phyloP scores from a whole-genome alignment of 2,113 vertebrate genomes.

The Diadophis punctatus region DNA sequence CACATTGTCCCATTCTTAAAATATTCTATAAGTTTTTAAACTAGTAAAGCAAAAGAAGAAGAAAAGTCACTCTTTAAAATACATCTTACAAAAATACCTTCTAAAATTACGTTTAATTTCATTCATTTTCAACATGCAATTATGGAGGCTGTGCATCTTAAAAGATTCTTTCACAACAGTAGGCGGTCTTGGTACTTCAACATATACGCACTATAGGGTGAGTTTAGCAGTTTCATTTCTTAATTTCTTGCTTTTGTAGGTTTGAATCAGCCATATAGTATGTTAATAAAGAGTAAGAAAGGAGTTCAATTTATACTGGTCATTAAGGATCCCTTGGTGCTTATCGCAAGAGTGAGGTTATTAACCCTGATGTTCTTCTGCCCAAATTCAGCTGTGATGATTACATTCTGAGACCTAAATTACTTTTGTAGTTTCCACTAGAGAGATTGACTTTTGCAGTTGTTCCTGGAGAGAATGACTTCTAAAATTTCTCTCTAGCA shows the following conservation, averaged over 20 bases:
- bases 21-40: neutral
- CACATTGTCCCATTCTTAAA: neutral
- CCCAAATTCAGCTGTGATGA: slow-evolving; percentile 29
- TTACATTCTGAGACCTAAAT: slow-evolving; percentile 31
- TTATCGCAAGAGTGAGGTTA: slow-evolving; percentile 31
- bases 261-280: slow-evolving; percentile 28
- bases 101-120: neutral
- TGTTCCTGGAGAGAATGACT: slow-evolving; percentile 19
- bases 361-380: slow-evolving; percentile 33
- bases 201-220: slow-evolving; percentile 11
- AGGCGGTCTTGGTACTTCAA: slow-evolving; percentile 14
- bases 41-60: neutral
- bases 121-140: neutral
- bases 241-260: slow-evolving; percentile 34
- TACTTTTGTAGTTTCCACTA: slow-evolving; percentile 31
- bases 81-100: neutral
- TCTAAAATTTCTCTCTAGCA: neutral
- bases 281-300: slow-evolving; percentile 24
- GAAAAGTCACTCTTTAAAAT: neutral
- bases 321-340: slow-evolving; percentile 31
- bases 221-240: slow-evolving; percentile 27
- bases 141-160: neutral
- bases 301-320: slow-evolving; percentile 31
- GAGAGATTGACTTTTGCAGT: slow-evolving; percentile 26
- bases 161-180: slow-evolving; percentile 6